A percentile compares a stretch with the other conserved stretches of the same genome.
phyloP scores from a whole-genome alignment of 2,113 vertebrate genomes.

The Pagrus major region DNA sequence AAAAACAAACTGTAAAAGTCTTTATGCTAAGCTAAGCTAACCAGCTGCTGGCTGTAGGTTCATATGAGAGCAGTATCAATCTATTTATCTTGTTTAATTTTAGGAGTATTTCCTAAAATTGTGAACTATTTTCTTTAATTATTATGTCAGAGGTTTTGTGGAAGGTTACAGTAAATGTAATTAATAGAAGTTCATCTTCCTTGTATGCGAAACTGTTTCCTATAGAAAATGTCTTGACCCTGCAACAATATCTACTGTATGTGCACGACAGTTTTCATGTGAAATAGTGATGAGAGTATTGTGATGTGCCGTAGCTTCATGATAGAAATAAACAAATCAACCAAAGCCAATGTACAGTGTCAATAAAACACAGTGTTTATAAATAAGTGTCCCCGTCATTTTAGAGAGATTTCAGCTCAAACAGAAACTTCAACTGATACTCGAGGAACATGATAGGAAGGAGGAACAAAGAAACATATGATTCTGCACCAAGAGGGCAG shows the following conservation, averaged over 20 bases:
- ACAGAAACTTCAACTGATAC: conserved; percentile 61
- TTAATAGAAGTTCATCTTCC: neutral
- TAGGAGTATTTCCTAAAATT: neutral
- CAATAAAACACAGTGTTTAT: conserved; percentile 39
- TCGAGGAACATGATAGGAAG: conserved; percentile 21
- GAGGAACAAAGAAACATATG: conserved; percentile 35
- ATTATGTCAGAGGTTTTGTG: neutral
- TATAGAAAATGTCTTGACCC: conserved; percentile 2
- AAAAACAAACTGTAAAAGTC: neutral
- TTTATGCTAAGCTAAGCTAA: conserved; percentile 3
- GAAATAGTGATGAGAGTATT: neutral
- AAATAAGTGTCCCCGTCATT: conserved; percentile 10
- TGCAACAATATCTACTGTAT: neutral
- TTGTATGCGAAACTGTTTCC: neutral
- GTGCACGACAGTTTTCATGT: conserved; percentile 19
- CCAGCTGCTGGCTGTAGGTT: no score
- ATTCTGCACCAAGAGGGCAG: conserved; percentile 36
- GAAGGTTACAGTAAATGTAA: neutral
- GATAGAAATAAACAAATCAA: conserved; percentile 22
- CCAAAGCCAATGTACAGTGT: conserved; percentile 37
- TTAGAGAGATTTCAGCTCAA: neutral
- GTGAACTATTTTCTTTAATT: neutral
- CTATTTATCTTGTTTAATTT: neutral
- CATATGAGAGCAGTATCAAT: neutral
- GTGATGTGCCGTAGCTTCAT: neutral